Conservation (phyloP, 2,888 invertebrate genomes). For the Leptodirus hochenwartii region DNA sequence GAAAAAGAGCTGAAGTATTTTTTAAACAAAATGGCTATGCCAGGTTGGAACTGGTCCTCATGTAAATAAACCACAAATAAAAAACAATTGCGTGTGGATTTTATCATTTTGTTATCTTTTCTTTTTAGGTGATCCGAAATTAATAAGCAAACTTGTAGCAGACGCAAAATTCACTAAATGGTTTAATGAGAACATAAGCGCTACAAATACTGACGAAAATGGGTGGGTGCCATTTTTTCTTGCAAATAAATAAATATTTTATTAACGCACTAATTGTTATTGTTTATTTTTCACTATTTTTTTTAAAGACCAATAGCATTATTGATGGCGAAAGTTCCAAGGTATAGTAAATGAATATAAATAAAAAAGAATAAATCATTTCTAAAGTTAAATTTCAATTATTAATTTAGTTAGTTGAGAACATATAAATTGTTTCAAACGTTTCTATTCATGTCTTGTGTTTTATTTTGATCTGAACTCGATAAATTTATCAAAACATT, state of each 20-base stretch:
- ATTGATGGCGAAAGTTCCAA: slow-evolving; percentile 84
- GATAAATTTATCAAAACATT: too few relatives aligned
- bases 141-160: slow-evolving; percentile 69
- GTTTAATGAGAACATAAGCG: slow-evolving; percentile 62
- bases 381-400: too few relatives aligned
- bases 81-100: too few relatives aligned
- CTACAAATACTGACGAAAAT: slow-evolving; percentile 52
- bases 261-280: slow-evolving; percentile 7
- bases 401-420: too few relatives aligned
- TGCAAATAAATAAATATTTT: slow-evolving; percentile 3
- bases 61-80: too few relatives aligned
- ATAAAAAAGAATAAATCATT: slow-evolving; percentile 14
- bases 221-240: slow-evolving; percentile 36
- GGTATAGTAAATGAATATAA: slow-evolving; percentile 51
- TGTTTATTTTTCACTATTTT: slow-evolving; percentile 6
- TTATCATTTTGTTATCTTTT: slow-evolving; percentile 7
- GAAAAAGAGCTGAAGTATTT: slow-evolving; percentile 67
- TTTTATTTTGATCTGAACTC: too few relatives aligned
- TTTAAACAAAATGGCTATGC: slow-evolving; percentile 55
- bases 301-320: slow-evolving; percentile 63
- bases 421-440: too few relatives aligned
- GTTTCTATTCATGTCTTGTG: too few relatives aligned
- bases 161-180: slow-evolving; percentile 78
- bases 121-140: slow-evolving; percentile 59
- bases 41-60: slow-evolving; percentile 77